A percentile compares a stretch with the other conserved stretches of the same genome.
phyloP scores from a whole-genome alignment of 2,113 vertebrate genomes.

The Vidua macroura region DNA sequence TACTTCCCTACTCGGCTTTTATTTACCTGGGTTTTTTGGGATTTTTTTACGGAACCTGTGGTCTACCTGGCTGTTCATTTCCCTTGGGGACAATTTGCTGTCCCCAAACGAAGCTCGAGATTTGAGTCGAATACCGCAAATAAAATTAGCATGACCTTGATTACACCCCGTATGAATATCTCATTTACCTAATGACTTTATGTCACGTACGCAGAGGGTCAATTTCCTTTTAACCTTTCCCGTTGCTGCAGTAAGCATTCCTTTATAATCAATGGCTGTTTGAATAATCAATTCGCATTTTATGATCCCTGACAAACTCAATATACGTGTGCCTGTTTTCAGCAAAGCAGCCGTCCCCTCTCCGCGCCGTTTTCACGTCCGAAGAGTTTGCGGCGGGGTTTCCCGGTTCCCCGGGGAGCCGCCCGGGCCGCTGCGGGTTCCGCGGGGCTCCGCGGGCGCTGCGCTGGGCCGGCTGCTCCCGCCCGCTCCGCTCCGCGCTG shows the following conservation, averaged over 20 bases:
- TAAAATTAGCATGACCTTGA: conserved; percentile 75
- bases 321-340: conserved; percentile 25
- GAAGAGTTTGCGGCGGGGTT: background rate
- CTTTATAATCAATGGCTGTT: conserved; percentile 77
- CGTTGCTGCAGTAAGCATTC: conserved; percentile 81
- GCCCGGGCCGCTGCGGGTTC: background rate
- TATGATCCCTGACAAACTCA: conserved; percentile 80
- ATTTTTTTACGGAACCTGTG: background rate
- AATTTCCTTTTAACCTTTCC: conserved; percentile 82
- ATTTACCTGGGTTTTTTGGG: rapidly evolving
- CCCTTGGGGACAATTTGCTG: background rate
- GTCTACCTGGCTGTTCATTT: background rate
- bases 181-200: conserved; percentile 85
- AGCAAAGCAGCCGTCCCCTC: conserved; percentile 18
- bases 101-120: background rate
- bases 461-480: background rate
- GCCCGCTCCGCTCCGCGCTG: background rate
- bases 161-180: conserved; percentile 75
- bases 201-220: conserved; percentile 80
- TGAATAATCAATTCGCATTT: conserved; percentile 81
- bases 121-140: conserved; percentile 43
- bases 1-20: background rate
- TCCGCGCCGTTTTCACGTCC: background rate
- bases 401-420: background rate
- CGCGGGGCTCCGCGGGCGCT: background rate